A percentile compares a stretch with the other conserved stretches of the same genome.
phyloP scores from a whole-genome alignment of 2,888 invertebrate genomes.

The Rutpela maculata region DNA sequence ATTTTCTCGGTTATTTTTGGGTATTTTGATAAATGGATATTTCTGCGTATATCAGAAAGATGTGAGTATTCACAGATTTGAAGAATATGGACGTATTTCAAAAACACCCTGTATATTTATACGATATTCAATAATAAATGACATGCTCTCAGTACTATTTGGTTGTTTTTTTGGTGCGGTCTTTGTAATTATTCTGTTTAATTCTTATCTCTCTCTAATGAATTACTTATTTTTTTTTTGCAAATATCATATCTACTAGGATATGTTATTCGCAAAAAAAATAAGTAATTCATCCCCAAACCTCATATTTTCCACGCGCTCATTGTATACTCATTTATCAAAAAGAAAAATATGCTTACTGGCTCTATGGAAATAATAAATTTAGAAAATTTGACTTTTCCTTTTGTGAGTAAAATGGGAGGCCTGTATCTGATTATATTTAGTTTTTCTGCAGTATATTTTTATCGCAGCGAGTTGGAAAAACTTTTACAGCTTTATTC shows the following conservation, averaged over 20 bases:
- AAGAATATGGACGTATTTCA: too few relatives aligned
- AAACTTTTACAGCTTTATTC: conserved; percentile 7
- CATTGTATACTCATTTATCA: background rate
- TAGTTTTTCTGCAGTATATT: background rate
- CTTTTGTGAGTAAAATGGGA: background rate
- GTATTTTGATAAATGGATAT: too few relatives aligned
- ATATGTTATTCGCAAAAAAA: background rate
- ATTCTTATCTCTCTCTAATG: background rate
- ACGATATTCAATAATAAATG: too few relatives aligned
- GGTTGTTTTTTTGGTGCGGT: too few relatives aligned
- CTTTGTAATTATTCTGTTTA: too few relatives aligned
- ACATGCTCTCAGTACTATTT: too few relatives aligned
- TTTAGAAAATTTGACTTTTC: background rate
- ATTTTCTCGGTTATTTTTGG: too few relatives aligned
- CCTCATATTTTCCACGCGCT: background rate
- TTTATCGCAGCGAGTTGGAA: background rate
- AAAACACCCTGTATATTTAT: too few relatives aligned
- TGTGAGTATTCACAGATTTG: too few relatives aligned
- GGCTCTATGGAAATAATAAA: background rate
- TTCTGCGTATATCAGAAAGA: too few relatives aligned
- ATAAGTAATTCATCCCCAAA: background rate
- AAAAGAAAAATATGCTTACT: background rate
- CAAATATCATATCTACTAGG: too few relatives aligned
- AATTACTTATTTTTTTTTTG: too few relatives aligned
- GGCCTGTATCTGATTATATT: background rate